These are phyloP conservation scores for Odontophorus gujanensis DNA, from an alignment of 2,113 vertebrate species.

Conservation along the genomic window DNA sequence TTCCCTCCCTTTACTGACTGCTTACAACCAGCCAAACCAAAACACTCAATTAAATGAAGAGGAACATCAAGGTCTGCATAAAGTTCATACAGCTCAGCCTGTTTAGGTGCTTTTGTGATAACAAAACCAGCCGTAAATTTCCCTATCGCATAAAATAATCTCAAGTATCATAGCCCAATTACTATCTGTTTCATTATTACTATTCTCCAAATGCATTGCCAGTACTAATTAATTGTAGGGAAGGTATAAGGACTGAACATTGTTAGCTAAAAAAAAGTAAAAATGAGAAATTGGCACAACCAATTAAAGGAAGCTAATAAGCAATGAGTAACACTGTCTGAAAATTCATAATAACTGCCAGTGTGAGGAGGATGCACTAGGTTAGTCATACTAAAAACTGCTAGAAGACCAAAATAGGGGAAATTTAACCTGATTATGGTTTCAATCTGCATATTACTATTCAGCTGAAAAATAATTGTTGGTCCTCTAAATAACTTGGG, in stretches of 20 bases:
- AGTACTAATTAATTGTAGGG: neutral
- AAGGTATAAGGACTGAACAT: neutral
- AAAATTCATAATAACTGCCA: neutral
- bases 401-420: neutral
- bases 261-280: neutral
- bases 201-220: neutral
- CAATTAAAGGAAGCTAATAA: neutral
- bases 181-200: neutral
- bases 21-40: neutral
- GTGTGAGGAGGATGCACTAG: neutral
- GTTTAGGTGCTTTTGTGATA: neutral
- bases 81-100: neutral
- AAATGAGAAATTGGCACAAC: neutral
- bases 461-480: neutral
- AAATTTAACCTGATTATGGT: neutral
- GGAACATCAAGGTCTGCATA: neutral
- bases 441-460: slow-evolving; percentile 2
- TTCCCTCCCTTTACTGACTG: neutral
- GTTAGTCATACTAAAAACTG: neutral
- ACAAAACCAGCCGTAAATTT: slow-evolving; percentile 2
- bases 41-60: neutral
- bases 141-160: neutral
- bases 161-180: slow-evolving; percentile 15
- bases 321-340: neutral
- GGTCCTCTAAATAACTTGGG: neutral